Conservation (phyloP, 2,888 invertebrate species). For the Sialis lutaria region DNA sequence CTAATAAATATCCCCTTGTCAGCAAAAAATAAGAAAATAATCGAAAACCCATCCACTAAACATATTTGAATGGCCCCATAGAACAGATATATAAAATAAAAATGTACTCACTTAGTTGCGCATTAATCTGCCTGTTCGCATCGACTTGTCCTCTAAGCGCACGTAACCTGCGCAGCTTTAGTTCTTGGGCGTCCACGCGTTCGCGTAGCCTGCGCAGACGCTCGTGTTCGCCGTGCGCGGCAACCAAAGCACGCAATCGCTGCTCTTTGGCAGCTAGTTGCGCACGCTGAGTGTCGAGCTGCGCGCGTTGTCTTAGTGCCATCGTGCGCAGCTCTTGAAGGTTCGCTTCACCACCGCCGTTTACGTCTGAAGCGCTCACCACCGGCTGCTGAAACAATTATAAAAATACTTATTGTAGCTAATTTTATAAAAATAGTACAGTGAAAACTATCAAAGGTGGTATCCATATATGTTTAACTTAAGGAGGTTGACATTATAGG, state of each 20-base stretch:
- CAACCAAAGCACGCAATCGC: constrained; percentile 62
- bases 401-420: too few species aligned
- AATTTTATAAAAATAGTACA: too few species aligned
- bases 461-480: too few species aligned
- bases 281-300: constrained; percentile 90
- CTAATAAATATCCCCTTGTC: too few species aligned
- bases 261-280: constrained; percentile 86
- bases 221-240: constrained; percentile 61
- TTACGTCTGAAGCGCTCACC: too few species aligned
- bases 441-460: too few species aligned
- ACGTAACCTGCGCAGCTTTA: constrained; percentile 78
- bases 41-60: too few species aligned
- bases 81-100: background rate
- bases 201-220: constrained; percentile 72
- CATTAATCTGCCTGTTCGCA: constrained; percentile 79
- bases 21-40: too few species aligned
- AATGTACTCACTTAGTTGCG: constrained; percentile 69
- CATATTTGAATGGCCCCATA: background rate
- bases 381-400: too few species aligned
- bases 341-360: constrained; percentile 74
- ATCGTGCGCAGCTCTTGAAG: constrained; percentile 94
- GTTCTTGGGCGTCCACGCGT: constrained; percentile 86
- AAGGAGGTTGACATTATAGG: too few species aligned
- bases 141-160: constrained; percentile 89
- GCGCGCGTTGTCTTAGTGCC: constrained; percentile 94